Evolutionary conservation across 2,113 vertebrate genomes (phyloP).

Genomic region (Phocoena sinus): DNA sequence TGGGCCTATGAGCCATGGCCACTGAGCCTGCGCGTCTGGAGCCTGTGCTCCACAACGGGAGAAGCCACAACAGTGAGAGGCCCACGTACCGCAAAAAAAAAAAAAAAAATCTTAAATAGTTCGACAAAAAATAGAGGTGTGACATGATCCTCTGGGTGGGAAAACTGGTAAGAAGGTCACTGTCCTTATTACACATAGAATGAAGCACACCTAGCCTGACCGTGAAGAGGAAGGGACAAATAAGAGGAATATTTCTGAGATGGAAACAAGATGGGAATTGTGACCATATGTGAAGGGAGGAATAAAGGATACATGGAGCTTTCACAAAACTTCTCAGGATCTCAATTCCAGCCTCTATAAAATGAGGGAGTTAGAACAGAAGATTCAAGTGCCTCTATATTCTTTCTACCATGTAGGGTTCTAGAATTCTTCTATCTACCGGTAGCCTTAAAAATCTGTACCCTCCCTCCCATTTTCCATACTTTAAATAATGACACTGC

Average conservation of each 20-base stretch:
- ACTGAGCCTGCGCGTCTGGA: too few relatives aligned
- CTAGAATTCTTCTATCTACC: background rate
- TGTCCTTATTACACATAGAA: background rate
- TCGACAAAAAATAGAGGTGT: background rate
- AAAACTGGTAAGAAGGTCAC: background rate
- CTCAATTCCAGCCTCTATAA: background rate
- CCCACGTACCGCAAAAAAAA: too few relatives aligned
- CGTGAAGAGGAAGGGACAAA: background rate
- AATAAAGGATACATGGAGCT: background rate
- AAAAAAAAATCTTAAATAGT: background rate
- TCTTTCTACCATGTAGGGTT: background rate
- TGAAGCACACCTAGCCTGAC: background rate
- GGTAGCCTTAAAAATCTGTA: background rate
- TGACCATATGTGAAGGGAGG: background rate
- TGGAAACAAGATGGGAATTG: background rate
- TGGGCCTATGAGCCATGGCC: too few relatives aligned
- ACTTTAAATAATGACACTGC: background rate
- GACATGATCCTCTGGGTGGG: background rate
- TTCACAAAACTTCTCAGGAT: background rate
- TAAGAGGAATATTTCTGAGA: background rate
- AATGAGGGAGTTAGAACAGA: background rate
- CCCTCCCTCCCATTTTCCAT: background rate
- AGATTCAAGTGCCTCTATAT: background rate
- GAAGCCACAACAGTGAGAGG: too few relatives aligned
- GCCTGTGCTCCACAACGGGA: too few relatives aligned